Evolutionary conservation across 2,888 invertebrate species (phyloP).

Genomic region (Epicampocera succincta): DNA sequence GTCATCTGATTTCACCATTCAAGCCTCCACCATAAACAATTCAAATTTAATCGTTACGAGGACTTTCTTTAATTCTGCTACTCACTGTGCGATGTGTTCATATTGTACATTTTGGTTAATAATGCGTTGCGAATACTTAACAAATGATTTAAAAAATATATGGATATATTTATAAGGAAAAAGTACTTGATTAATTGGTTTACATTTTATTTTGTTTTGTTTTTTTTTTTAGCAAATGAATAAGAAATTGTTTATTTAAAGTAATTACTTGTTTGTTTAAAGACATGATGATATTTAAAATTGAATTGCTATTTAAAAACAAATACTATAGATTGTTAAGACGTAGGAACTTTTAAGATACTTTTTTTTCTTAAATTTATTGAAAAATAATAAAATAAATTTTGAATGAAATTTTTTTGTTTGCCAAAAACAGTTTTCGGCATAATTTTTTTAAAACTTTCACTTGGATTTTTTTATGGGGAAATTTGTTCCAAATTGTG

Average conservation of each 20-base stretch:
- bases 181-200: conserved; percentile 4
- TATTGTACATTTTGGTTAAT: background rate
- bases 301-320: background rate
- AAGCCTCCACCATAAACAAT: no score
- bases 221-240: background rate
- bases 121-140: conserved; percentile 13
- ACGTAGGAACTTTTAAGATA: no score
- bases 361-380: no score
- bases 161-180: conserved; percentile 1
- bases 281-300: conserved; percentile 43
- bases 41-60: no score
- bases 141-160: conserved; percentile 13
- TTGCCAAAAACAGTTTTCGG: background rate
- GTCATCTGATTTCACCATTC: no score
- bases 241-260: conserved; percentile 13
- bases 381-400: no score
- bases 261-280: conserved; percentile 60
- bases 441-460: conserved; percentile 43
- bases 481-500: conserved; percentile 13
- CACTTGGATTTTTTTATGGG: conserved; percentile 25
- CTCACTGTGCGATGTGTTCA: background rate
- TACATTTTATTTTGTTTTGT: no score
- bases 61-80: no score
- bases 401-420: no score
- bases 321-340: background rate